phyloP scores from a whole-genome alignment of 2,888 invertebrate species.

The Eupithecia dodoneata region DNA sequence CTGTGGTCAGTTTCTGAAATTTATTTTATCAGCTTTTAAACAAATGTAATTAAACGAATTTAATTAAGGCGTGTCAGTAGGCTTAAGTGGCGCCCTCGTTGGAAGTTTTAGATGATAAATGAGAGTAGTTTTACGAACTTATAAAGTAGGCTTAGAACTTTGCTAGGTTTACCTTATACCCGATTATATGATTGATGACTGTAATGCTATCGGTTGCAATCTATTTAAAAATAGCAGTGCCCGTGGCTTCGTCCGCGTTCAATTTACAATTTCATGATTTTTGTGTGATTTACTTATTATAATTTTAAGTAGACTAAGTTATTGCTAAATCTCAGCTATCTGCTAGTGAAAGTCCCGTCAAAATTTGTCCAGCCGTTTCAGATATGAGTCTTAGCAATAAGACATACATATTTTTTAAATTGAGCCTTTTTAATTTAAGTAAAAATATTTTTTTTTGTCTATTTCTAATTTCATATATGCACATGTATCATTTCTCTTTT shows the following conservation, averaged over 20 bases:
- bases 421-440: no score
- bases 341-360: background rate
- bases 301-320: background rate
- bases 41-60: conserved; percentile 4
- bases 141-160: background rate
- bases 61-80: background rate
- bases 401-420: background rate
- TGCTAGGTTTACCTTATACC: background rate
- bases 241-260: background rate
- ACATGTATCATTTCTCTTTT: no score
- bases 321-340: background rate
- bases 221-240: background rate
- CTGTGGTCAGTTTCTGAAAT: background rate
- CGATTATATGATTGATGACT: background rate
- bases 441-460: no score
- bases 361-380: background rate
- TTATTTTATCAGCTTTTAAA: background rate
- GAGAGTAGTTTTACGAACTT: conserved; percentile 1
- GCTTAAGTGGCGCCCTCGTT: background rate
- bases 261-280: background rate
- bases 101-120: background rate
- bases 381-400: background rate
- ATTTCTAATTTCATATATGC: no score
- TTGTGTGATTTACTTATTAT: background rate
- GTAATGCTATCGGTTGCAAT: background rate